Conservation (phyloP, 2,113 vertebrate species). For the Rhea pennata region DNA sequence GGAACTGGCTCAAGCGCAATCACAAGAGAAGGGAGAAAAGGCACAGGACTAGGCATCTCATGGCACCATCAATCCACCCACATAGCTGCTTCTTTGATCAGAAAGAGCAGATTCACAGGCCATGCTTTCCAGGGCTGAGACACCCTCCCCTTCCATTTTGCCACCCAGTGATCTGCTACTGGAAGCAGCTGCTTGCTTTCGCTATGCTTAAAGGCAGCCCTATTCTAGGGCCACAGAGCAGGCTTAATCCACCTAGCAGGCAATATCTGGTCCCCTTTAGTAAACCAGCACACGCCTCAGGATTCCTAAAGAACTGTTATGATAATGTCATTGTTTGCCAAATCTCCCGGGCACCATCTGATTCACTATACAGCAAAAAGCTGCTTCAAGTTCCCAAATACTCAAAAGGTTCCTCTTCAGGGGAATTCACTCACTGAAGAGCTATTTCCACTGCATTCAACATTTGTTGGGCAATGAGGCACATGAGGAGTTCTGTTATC, state of each 20-base stretch:
- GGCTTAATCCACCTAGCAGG: not conserved
- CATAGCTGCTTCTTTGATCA: not conserved
- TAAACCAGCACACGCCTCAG: not conserved
- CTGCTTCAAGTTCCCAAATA: not conserved
- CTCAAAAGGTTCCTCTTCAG: not conserved
- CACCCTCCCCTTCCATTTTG: not conserved
- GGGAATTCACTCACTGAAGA: not conserved
- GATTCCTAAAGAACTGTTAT: not conserved
- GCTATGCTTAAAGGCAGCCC: not conserved
- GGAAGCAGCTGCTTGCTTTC: not conserved
- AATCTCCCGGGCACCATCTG: not conserved
- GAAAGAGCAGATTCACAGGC: not conserved
- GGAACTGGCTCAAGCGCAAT: not conserved
- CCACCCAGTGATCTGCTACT: not conserved
- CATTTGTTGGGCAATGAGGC: not conserved
- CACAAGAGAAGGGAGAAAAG: not conserved
- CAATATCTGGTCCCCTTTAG: not conserved
- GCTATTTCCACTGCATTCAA: not conserved
- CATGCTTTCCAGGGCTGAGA: not conserved
- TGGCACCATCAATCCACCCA: accelerated
- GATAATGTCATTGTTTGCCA: not conserved
- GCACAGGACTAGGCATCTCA: not conserved
- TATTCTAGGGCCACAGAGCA: not conserved
- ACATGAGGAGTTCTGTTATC: not conserved
- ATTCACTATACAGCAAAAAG: not conserved